Base-by-base conservation (phyloP, 1,140 invertebrate species). In the Acyrthosiphon pisum region DNA sequence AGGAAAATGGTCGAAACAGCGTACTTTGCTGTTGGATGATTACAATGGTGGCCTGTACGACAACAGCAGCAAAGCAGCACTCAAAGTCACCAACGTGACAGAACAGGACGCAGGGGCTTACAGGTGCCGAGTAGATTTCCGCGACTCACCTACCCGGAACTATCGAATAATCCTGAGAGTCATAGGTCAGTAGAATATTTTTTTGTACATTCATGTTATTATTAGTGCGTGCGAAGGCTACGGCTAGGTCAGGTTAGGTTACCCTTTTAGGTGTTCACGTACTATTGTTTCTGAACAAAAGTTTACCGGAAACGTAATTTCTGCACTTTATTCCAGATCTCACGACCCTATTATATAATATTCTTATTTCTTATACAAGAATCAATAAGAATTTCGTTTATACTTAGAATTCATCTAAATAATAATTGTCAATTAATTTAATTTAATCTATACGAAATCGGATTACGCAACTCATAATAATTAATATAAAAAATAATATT, bases 61-160 rank as follows among this genome's bases (percentile, higher is more conserved):
- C 95, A 95, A 41, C 95, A 97, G 20, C 95, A 50, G 48, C 48
- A 50, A 22, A 53, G 91, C 91, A 26, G 91, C 81, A 0, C 91
- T 93, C 46, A 86, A 95, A 86, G 95, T 95, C n/a, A 95, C 95
- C 94, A 93, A 93, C 35, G 81, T 93, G 2, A 86, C 91, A 6
- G 81, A 93, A 86, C 81, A 86, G 50, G 97, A 98, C 94, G 96
- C 96, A 92, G 97, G 96, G 0, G 94, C 97, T 26, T 98, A 97
- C 94, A 96, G 97, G 93, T 98, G 97, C 94, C 95, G 97, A 50
- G 97, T 97, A 3, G 97, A 98, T 95, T 98, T 97, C 95, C 95
- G 96, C 76, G 96, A 96, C 56, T 97, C 97, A 18, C 97, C 97
- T 1, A 97, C 97, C 0, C 96, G 96, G 94, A 97, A 97, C 94